Evolutionary conservation across 1,140 invertebrate species (phyloP).

Genomic region (Euwallacea fornicatus): DNA sequence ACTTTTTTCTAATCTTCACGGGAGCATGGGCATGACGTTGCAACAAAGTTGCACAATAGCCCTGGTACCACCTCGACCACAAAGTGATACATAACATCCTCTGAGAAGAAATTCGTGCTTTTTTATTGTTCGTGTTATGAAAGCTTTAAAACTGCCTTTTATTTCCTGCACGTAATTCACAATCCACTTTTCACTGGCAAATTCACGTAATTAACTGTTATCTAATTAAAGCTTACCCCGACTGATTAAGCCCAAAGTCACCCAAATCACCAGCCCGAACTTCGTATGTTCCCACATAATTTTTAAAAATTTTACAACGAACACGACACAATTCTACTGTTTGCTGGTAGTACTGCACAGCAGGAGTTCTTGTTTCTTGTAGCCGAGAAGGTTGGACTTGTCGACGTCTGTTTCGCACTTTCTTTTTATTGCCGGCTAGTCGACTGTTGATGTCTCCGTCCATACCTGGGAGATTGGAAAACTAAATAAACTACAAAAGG

Average conservation of each 20-base stretch:
- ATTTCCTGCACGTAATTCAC: neutral
- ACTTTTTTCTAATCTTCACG: no score
- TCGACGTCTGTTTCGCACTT: neutral
- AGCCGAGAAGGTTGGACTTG: neutral
- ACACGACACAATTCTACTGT: neutral
- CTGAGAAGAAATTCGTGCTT: no score
- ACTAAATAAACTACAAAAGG: no score
- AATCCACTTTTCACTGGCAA: neutral
- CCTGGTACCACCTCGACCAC: no score
- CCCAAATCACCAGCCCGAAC: neutral
- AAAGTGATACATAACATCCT: no score
- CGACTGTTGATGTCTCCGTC: neutral
- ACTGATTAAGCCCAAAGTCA: neutral
- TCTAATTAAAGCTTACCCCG: neutral
- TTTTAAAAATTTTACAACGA: neutral
- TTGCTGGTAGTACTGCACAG: neutral
- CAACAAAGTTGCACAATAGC: no score
- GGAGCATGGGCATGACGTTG: no score
- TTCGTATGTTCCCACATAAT: neutral
- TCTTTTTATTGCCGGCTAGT: slow-evolving; percentile 2
- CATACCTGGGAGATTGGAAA: no score
- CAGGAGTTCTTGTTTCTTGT: neutral
- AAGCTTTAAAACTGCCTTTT: no score
- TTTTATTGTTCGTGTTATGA: no score
- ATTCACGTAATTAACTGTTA: neutral